Evolutionary conservation across 92 coral and sea anemone species (phyloP), one percentile per base, ranked within the genome.

Genomic region (Metridium senile): DNA sequence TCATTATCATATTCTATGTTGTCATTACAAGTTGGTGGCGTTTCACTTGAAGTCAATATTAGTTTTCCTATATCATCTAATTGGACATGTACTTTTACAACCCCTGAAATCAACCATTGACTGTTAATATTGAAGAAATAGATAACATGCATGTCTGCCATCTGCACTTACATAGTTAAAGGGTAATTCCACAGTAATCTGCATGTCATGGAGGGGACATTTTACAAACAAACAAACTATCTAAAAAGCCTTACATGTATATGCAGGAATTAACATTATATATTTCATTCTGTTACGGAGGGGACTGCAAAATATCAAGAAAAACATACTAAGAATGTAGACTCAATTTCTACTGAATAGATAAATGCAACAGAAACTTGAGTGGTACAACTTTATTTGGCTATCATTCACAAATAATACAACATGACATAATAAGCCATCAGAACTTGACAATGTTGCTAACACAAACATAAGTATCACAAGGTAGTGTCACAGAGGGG

Each of bases 21-120:
- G 2, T 32, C 32, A 33, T 73, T 46, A 58, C 57, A 57, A 33
- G 34, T 33, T 58, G 10, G 7, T 10, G 66, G 69, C 2, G 43
- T 28, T 31, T 11, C 32, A 57, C 58, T 73, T 22, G 78, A 33
- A 1, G 32, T 53, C 78, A 73, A 28, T 31, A 29, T 54, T 17
- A 73, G 31, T 73, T 73, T 58, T 25, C 64, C 68, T 16, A 25
- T 28, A 57, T 58, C 68, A 31, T 39, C 30, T 27, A 33, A 47
- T 32, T 58, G 67, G 0, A 73, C 78, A 73, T 57, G 54, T 30
- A 73, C 78, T 26, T 73, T 73, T 39, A 73, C 18, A 29, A 73
- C 68, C 56, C 78, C 78, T 73, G 20, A 59, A 59, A 59, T 13
- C 6, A 39, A 4, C 49, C 28, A 59, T n/a, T 8, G 26, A 25